Percentiles rank a stretch among this genome's conserved stretches.
These are phyloP conservation scores for Oxycera nigricornis DNA, from an alignment of 2,888 invertebrate genomes.

Conservation along the genomic window DNA sequence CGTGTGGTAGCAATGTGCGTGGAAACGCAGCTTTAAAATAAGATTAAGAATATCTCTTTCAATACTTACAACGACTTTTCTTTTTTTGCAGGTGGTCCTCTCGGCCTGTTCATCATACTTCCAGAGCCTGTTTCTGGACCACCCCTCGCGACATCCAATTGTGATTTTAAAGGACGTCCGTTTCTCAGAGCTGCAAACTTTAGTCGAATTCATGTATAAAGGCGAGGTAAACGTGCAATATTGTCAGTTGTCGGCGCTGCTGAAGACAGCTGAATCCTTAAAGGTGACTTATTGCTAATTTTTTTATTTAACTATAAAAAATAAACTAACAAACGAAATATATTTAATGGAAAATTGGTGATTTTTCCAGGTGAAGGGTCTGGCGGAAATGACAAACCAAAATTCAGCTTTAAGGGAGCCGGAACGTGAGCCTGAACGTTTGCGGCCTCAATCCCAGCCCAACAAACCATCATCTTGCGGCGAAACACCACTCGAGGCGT, in stretches of 20 bases:
- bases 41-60: background rate
- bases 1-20: too few species aligned
- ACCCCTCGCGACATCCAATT: conserved; percentile 90
- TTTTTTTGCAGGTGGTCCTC: conserved; percentile 75
- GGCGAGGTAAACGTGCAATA: conserved; percentile 95
- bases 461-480: conserved; percentile 55
- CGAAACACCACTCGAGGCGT: conserved; percentile 54
- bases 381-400: conserved; percentile 91
- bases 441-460: conserved; percentile 61
- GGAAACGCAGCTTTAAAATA: too few species aligned
- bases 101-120: conserved; percentile 96
- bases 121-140: conserved; percentile 91
- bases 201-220: conserved; percentile 96
- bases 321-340: background rate
- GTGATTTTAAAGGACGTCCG: conserved; percentile 95
- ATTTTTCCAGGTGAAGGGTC: conserved; percentile 74
- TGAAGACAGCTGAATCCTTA: conserved; percentile 91
- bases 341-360: background rate
- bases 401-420: conserved; percentile 67
- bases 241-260: conserved; percentile 87
- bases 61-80: background rate
- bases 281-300: too few species aligned
- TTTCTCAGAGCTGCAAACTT: conserved; percentile 86
- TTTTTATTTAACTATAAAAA: too few species aligned
- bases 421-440: conserved; percentile 64